Evolutionary conservation across 2,113 vertebrate genomes (phyloP).

Genomic region (Corythoichthys haematopterus): DNA sequence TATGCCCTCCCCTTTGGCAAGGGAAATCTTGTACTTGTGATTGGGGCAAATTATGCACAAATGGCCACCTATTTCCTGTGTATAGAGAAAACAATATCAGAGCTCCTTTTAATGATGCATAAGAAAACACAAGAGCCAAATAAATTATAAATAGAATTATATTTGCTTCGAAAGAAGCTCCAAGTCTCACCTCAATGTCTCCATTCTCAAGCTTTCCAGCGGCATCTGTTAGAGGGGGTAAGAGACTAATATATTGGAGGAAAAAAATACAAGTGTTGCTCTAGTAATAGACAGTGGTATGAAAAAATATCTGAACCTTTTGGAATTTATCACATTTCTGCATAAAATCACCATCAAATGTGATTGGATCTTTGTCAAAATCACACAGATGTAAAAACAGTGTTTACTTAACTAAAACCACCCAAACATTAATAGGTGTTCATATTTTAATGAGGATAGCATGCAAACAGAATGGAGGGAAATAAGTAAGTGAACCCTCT

Average conservation of each 20-base stretch:
- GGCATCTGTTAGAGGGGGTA: slow-evolving; percentile 74
- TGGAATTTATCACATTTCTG: too few relatives aligned
- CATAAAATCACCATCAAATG: too few relatives aligned
- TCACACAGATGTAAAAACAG: too few relatives aligned
- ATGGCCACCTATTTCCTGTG: slow-evolving; percentile 80
- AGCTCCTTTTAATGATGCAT: background rate
- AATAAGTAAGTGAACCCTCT: too few relatives aligned
- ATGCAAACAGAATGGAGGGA: too few relatives aligned
- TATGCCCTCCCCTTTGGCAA: slow-evolving; percentile 83
- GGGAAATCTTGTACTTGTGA: slow-evolving; percentile 87
- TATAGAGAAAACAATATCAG: slow-evolving; percentile 20
- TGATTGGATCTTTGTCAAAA: too few relatives aligned
- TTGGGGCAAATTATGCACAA: slow-evolving; percentile 88
- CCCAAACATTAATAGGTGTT: too few relatives aligned
- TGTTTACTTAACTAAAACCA: too few relatives aligned
- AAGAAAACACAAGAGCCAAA: slow-evolving; percentile 1
- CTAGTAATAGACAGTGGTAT: too few relatives aligned
- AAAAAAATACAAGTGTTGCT: background rate
- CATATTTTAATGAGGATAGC: too few relatives aligned
- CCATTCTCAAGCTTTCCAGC: slow-evolving; percentile 79
- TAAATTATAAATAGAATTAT: background rate
- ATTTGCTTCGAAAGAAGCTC: background rate
- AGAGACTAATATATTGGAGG: slow-evolving; percentile 27
- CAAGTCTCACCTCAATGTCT: slow-evolving; percentile 85
- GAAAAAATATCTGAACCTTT: too few relatives aligned